phyloP scores from a whole-genome alignment of 2,888 invertebrate genomes.

The Brenthis daphne region DNA sequence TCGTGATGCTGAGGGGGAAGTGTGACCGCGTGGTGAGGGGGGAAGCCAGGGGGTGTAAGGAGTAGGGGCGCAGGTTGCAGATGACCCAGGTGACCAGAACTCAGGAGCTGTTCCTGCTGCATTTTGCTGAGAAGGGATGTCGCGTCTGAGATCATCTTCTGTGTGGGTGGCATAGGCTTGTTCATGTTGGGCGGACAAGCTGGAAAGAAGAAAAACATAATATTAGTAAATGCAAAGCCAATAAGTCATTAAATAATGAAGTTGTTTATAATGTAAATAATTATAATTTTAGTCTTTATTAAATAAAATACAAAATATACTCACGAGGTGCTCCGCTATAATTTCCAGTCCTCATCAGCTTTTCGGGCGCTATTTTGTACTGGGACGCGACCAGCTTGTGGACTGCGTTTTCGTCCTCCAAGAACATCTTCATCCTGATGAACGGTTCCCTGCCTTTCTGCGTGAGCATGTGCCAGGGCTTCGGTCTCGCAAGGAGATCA shows the following conservation, averaged over 20 bases:
- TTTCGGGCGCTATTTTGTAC: conserved; percentile 98
- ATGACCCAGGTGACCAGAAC: conserved; percentile 80
- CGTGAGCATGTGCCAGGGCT: conserved; percentile 99
- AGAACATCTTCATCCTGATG: conserved; percentile 98
- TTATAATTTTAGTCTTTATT: not conserved
- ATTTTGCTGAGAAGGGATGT: conserved; percentile 85
- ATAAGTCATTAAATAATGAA: not conserved
- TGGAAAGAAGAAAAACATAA: conserved; percentile 56
- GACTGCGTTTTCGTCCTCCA: conserved; percentile 97
- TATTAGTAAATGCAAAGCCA: conserved; percentile 36
- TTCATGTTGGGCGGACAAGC: conserved; percentile 85
- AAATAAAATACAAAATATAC: conserved; percentile 50
- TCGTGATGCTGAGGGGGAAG: conserved; percentile 84
- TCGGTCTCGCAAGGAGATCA: conserved; percentile 97
- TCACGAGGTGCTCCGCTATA: conserved; percentile 92
- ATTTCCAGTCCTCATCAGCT: conserved; percentile 97
- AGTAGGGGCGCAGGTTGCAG: conserved; percentile 84
- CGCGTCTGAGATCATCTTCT: conserved; percentile 90
- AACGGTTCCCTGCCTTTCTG: conserved; percentile 98
- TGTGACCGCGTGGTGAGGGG: conserved; percentile 87
- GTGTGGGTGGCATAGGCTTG: conserved; percentile 90
- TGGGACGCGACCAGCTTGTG: conserved; percentile 97
- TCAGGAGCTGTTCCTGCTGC: conserved; percentile 85
- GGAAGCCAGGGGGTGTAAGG: conserved; percentile 88
- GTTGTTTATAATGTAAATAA: not conserved